Percentiles rank a stretch among this genome's conserved stretches.
Evolutionary conservation across 2,888 invertebrate genomes (phyloP).

Genomic region (Cylindroiulus punctatus): DNA sequence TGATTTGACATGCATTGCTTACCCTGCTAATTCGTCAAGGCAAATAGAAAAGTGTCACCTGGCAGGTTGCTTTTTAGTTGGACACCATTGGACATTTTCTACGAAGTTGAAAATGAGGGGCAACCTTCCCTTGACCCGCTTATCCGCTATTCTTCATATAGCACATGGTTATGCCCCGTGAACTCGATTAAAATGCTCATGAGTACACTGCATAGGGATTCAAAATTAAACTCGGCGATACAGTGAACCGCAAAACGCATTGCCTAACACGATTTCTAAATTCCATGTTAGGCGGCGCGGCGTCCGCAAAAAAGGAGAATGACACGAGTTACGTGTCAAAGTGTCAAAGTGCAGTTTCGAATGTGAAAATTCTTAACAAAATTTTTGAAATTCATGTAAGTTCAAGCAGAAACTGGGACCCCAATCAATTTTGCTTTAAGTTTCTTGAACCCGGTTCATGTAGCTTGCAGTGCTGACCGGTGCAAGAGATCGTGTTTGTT

Average conservation of each 20-base stretch:
- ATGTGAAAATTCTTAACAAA: not conserved
- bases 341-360: not conserved
- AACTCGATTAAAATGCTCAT: conserved; percentile 32
- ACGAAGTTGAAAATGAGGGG: not conserved
- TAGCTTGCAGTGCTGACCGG: not conserved
- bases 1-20: not conserved
- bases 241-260: not conserved
- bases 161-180: conserved; percentile 13
- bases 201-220: not conserved
- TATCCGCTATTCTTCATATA: not conserved
- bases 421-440: not conserved
- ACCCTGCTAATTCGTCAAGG: not conserved
- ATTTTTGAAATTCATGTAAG: not conserved
- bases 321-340: conserved; percentile 26
- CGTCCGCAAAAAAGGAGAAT: conserved; percentile 17
- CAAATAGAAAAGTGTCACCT: not conserved
- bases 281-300: not conserved
- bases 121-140: not conserved
- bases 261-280: not conserved
- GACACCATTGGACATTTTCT: conserved; percentile 4
- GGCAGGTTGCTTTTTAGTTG: conserved; percentile 9
- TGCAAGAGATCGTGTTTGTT: not conserved
- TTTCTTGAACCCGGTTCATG: conserved; percentile 4
- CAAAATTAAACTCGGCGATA: not conserved
- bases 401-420: not conserved